Evolutionary conservation across 2,888 invertebrate species (phyloP).

Genomic region (Euclidia mi): DNA sequence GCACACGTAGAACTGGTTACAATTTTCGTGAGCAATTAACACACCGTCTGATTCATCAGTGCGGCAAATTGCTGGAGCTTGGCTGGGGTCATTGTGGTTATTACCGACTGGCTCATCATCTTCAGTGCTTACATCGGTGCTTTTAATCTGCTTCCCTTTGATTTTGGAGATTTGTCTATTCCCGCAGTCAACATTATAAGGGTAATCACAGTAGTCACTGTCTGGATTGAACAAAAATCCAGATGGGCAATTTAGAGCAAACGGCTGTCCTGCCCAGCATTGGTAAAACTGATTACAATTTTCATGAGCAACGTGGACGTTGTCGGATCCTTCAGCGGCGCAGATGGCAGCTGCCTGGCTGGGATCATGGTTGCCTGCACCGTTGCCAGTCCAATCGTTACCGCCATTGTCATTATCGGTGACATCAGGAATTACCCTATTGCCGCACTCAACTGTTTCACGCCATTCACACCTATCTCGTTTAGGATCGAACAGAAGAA

Average conservation of each 20-base stretch:
- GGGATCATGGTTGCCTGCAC: constrained; percentile 41
- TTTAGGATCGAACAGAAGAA: constrained; percentile 56
- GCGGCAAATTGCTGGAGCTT: constrained; percentile 58
- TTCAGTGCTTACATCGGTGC: too few species aligned
- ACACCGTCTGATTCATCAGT: constrained; percentile 47
- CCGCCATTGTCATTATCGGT: not conserved
- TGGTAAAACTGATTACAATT: constrained; percentile 56
- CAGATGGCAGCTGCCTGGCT: constrained; percentile 57
- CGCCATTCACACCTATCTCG: constrained; percentile 64
- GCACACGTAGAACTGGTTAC: constrained; percentile 58
- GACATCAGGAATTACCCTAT: constrained; percentile 43
- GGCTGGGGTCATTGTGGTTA: too few species aligned
- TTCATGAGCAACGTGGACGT: constrained; percentile 47
- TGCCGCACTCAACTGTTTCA: constrained; percentile 61
- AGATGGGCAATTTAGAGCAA: constrained; percentile 40
- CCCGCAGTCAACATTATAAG: constrained; percentile 47
- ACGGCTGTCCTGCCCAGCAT: constrained; percentile 48
- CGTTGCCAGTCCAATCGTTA: constrained; percentile 4
- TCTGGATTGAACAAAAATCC: constrained; percentile 51
- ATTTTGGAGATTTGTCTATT: too few species aligned
- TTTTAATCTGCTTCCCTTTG: too few species aligned
- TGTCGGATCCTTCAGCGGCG: constrained; percentile 47
- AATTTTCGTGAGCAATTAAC: constrained; percentile 61
- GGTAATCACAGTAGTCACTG: constrained; percentile 53
- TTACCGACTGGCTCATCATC: too few species aligned